phyloP scores from a whole-genome alignment of 2,888 invertebrate genomes.

The Eilema sororculum region DNA sequence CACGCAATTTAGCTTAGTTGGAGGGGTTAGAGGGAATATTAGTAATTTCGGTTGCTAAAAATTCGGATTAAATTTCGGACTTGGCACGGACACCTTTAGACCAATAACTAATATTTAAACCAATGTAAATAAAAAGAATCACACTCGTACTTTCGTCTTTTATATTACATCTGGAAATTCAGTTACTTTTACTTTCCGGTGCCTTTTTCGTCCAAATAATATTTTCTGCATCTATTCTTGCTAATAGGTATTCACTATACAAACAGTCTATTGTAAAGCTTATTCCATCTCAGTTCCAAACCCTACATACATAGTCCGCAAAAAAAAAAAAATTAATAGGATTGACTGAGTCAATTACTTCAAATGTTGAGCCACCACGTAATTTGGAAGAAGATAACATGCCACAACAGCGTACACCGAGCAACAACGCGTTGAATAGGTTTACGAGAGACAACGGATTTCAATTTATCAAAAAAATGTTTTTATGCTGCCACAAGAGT shows the following conservation, averaged over 20 bases:
- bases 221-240: too few species aligned
- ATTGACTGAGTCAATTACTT: background rate
- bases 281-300: too few species aligned
- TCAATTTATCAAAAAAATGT: slow-evolving; percentile 62
- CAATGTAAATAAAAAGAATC: background rate
- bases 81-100: background rate
- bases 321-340: background rate
- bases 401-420: slow-evolving; percentile 39
- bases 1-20: too few species aligned
- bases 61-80: background rate
- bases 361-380: background rate
- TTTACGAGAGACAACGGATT: slow-evolving; percentile 58
- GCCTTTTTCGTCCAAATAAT: too few species aligned
- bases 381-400: slow-evolving; percentile 16
- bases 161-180: background rate
- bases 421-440: slow-evolving; percentile 55
- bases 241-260: too few species aligned
- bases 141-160: too few species aligned
- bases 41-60: too few species aligned
- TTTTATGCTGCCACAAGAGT: slow-evolving; percentile 45
- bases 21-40: too few species aligned
- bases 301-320: background rate
- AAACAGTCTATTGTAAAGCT: too few species aligned
- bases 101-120: background rate
- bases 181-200: too few species aligned